phyloP scores from a whole-genome alignment of 1,140 invertebrate species.

The Nylanderia fulva region DNA sequence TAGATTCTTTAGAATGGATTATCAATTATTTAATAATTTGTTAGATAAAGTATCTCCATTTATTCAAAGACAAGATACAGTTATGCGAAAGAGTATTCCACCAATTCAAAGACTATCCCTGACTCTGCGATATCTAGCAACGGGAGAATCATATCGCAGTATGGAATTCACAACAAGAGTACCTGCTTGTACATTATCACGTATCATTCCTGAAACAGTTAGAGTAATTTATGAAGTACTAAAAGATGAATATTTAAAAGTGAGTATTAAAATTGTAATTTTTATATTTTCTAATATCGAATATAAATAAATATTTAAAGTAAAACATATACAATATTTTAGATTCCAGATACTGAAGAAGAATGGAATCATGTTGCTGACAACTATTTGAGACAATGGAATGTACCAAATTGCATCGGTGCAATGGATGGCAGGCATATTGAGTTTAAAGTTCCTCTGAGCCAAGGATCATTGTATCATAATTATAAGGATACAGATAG shows the following conservation, averaged over 20 bases:
- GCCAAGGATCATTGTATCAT: background rate
- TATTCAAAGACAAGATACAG: conserved; percentile 13
- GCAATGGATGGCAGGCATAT: background rate
- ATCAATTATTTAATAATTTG: background rate
- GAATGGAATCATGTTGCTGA: conserved; percentile 14
- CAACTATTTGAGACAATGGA: background rate
- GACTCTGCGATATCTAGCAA: background rate
- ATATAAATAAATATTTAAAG: background rate
- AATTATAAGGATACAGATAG: conserved; percentile 6
- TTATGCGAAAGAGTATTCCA: conserved; percentile 4
- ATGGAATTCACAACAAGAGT: conserved; percentile 5
- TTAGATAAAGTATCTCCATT: conserved; percentile 2
- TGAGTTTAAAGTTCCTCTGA: background rate
- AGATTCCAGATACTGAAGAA: background rate
- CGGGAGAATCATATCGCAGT: background rate
- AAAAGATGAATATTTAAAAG: conserved; percentile 1
- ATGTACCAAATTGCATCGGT: background rate
- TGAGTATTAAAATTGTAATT: conserved; percentile 1
- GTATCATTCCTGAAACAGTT: background rate
- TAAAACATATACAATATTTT: background rate
- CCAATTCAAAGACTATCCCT: conserved; percentile 1
- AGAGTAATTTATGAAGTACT: conserved; percentile 6
- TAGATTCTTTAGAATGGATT: background rate
- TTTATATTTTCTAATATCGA: background rate
- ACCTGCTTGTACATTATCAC: conserved; percentile 16